These are phyloP conservation scores for Motacilla tschutschensis DNA, from an alignment of 2,113 vertebrate genomes.

Conservation along the genomic window DNA sequence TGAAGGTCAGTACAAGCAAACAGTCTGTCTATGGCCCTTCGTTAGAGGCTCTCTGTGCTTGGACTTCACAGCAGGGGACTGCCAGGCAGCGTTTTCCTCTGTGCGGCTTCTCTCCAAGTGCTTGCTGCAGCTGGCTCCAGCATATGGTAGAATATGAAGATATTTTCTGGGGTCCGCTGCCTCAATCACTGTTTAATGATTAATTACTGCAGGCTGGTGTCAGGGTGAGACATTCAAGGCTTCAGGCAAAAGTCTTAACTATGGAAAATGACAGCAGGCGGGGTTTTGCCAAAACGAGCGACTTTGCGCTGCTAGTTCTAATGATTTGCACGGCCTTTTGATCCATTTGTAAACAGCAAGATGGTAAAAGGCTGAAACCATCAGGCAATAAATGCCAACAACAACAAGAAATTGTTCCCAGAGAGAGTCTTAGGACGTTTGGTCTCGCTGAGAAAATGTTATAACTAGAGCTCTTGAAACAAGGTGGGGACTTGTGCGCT, in stretches of 20 bases:
- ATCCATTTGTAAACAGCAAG: constrained; percentile 54
- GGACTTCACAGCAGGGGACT: constrained; percentile 71
- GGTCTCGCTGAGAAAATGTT: constrained; percentile 5
- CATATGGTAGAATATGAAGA: constrained; percentile 76
- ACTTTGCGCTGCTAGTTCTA: constrained; percentile 56
- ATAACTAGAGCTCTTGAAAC: constrained; percentile 32
- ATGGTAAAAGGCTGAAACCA: constrained; percentile 35
- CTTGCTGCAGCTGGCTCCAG: constrained; percentile 75
- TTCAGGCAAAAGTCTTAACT: constrained; percentile 74
- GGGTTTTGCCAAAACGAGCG: constrained; percentile 58
- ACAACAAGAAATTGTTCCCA: constrained; percentile 54
- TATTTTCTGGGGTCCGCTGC: constrained; percentile 71
- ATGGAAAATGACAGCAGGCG: constrained; percentile 71
- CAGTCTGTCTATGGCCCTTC: constrained; percentile 62
- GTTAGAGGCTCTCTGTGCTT: constrained; percentile 53
- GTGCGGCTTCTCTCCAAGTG: constrained; percentile 54
- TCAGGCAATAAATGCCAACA: constrained; percentile 43
- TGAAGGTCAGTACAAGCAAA: constrained; percentile 75
- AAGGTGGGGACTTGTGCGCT: background rate
- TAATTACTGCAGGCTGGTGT: constrained; percentile 80
- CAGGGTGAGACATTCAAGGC: constrained; percentile 69
- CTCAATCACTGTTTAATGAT: constrained; percentile 77
- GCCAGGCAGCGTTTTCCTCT: constrained; percentile 62
- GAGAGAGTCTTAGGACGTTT: constrained; percentile 31
- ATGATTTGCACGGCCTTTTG: constrained; percentile 60